Base-by-base conservation (phyloP, 2,797 vertebrate genomes). In the Discoglossus pictus region DNA sequence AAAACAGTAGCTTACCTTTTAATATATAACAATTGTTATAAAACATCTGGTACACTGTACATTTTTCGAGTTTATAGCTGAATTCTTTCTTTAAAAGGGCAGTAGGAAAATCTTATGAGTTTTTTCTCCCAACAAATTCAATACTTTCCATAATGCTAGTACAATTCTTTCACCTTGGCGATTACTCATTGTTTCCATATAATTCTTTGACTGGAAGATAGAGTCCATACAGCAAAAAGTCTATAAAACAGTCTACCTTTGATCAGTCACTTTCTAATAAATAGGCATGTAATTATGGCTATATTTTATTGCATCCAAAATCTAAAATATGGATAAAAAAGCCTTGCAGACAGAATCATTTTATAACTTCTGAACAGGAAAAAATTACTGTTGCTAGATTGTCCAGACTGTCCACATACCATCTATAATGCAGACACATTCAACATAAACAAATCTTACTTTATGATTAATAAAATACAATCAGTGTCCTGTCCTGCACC, bases 71-170 rank as follows among this genome's bases (percentile, higher is more conserved):
- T 85, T 89, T 86, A 84, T 80, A 77, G 85, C 77, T 60, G 80
- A 79, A 83, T 85, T 82, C 68, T 80, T 86, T 79, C 79, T 85
- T 85, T 84, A 86, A 86, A n/a, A 81, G 56, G 73, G 75, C 82
- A 83, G 79, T 79, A 75, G 86, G 83, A 88, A 89, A 88, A 78
- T 74, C 43, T 83, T 84, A 86, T 75, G 76, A 75, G 65, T 75
- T 81, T 76, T 76, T 25, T n/a, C 50, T n/a, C 77, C 76, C 66
- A 71, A 74, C 64, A 75, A 80, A 80, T 63, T 68, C 56, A 81
- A 42, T 60, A 64, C 75, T 77, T 78, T 79, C 72, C 71, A 78
- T 74, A 76, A 54, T 6, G 38, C 62, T 36, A 73, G 54, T 25
- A 75, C 74, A 82, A 74, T 25, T 76, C 69, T 68, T 83, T 79